phyloP scores from a whole-genome alignment of 2,888 invertebrate species.

The Brenthis daphne region DNA sequence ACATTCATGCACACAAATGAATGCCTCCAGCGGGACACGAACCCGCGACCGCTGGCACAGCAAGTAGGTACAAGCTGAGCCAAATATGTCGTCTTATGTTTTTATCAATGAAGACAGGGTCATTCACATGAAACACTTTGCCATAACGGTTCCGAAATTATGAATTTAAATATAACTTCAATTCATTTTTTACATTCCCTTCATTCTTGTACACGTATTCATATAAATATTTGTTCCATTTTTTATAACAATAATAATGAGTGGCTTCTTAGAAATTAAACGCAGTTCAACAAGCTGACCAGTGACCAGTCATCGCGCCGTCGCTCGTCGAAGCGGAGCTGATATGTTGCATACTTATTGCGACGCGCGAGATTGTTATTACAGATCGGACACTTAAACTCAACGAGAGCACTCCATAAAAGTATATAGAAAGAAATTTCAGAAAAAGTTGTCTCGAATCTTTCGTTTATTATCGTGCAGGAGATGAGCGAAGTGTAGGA shows the following conservation, averaged over 20 bases:
- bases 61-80: no score
- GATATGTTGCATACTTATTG: constrained; percentile 10
- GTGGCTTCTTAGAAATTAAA: neutral
- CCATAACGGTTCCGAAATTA: no score
- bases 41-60: no score
- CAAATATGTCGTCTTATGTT: no score
- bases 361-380: neutral
- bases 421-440: constrained; percentile 18
- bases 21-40: no score
- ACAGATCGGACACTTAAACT: neutral
- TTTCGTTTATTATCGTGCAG: constrained; percentile 26
- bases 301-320: no score
- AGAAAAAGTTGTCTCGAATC: constrained; percentile 21
- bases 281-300: no score
- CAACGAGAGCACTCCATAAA: constrained; percentile 4
- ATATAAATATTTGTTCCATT: neutral
- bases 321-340: neutral
- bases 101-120: no score
- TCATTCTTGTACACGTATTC: neutral
- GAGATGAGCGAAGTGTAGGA: neutral
- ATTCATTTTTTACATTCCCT: neutral
- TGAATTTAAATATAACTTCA: no score
- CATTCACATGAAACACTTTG: no score
- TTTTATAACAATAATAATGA: neutral
- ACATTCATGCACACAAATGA: no score